Evolutionary conservation across 2,888 invertebrate genomes (phyloP).

Genomic region (Heliconius ethilla): DNA sequence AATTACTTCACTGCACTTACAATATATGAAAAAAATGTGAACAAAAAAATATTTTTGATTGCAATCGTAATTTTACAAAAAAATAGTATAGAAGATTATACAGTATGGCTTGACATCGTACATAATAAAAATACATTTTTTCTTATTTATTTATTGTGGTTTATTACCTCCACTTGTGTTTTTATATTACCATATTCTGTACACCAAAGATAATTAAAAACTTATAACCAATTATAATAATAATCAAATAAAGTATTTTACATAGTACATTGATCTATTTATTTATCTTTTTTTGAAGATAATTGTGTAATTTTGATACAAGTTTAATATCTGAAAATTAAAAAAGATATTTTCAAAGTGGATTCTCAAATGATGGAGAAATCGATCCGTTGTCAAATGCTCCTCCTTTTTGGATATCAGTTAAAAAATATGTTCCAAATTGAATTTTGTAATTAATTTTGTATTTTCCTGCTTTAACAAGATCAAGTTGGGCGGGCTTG

Average conservation of each 20-base stretch:
- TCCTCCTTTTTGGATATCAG: neutral
- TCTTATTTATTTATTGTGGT: slow-evolving; percentile 1
- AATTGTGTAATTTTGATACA: neutral
- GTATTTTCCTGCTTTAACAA: no score
- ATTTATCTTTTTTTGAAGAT: neutral
- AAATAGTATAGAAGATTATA: neutral
- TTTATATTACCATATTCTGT: slow-evolving; percentile 26
- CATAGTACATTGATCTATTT: slow-evolving; percentile 16
- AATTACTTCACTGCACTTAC: neutral
- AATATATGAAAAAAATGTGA: neutral
- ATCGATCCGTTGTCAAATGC: neutral
- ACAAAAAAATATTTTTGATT: neutral
- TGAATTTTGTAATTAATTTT: no score
- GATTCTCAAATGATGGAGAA: neutral
- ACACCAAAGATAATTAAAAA: slow-evolving; percentile 37
- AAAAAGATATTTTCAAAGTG: neutral
- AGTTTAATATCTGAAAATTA: neutral
- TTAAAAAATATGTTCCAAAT: neutral
- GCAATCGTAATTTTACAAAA: neutral
- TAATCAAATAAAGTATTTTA: slow-evolving; percentile 32
- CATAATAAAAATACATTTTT: neutral
- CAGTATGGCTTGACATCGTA: neutral
- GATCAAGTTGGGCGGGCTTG: no score
- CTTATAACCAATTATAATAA: slow-evolving; percentile 24
- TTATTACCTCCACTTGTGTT: slow-evolving; percentile 1